These are phyloP conservation scores for Heliconius ethilla DNA, from an alignment of 2,888 invertebrate genomes.

Conservation along the genomic window DNA sequence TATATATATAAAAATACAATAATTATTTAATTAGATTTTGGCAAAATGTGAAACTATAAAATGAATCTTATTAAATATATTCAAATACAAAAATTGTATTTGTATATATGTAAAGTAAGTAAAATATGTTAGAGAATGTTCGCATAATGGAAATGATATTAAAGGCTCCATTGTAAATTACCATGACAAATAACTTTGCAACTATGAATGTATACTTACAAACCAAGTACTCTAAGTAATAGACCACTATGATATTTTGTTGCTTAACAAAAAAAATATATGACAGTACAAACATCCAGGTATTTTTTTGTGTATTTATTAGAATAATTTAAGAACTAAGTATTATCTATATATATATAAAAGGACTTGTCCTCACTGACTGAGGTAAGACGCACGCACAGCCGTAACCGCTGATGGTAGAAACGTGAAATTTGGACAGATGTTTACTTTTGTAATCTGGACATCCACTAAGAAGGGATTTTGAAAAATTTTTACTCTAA, in stretches of 20 bases:
- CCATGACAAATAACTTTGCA: slow-evolving; percentile 17
- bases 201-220: neutral
- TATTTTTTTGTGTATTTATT: slow-evolving; percentile 23
- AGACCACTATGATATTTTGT: slow-evolving; percentile 40
- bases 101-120: neutral
- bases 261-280: slow-evolving; percentile 39
- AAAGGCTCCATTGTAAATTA: slow-evolving; percentile 10
- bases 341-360: neutral
- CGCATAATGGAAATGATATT: slow-evolving; percentile 1
- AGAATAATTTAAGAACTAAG: neutral
- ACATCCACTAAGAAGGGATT: no score
- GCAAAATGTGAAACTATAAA: no score
- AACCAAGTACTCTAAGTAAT: neutral
- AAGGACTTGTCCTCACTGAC: no score
- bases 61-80: no score
- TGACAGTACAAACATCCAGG: slow-evolving; percentile 36
- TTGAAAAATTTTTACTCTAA: no score
- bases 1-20: no score
- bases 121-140: neutral
- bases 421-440: no score
- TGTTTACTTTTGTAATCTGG: no score
- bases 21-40: no score
- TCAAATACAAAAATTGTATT: neutral
- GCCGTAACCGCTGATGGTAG: no score
- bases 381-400: no score